A percentile compares a stretch with the other conserved stretches of the same genome.
Conservation (phyloP, 2,797 vertebrate genomes). For the Coregonus ussuriensis region DNA sequence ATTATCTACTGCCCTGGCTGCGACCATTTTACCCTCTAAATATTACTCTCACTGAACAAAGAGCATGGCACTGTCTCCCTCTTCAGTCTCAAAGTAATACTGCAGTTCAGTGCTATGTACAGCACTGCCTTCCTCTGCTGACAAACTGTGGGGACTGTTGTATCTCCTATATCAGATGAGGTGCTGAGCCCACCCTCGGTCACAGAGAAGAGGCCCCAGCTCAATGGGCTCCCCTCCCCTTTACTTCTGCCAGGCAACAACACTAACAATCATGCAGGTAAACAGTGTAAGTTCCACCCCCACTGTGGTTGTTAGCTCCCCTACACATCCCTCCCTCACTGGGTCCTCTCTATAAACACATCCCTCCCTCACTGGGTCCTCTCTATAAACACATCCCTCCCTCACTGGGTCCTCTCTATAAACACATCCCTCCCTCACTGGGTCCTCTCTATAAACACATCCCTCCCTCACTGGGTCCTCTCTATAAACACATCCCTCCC, state of each 20-base stretch:
- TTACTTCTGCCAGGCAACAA: slow-evolving; percentile 59
- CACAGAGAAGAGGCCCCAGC: slow-evolving; percentile 71
- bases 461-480: neutral
- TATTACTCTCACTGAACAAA: slow-evolving; percentile 1
- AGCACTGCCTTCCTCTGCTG: slow-evolving; percentile 7
- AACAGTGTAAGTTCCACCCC: slow-evolving; percentile 69
- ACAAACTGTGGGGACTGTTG: slow-evolving; percentile 17
- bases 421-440: no score
- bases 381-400: no score
- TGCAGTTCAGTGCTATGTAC: slow-evolving; percentile 30
- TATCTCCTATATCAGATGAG: slow-evolving; percentile 36
- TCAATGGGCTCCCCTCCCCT: slow-evolving; percentile 76
- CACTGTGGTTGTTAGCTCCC: neutral
- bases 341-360: neutral
- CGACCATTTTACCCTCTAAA: neutral
- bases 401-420: no score
- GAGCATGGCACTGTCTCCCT: slow-evolving; percentile 21
- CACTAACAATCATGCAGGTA: slow-evolving; percentile 66
- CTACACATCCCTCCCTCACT: neutral
- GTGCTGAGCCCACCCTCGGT: slow-evolving; percentile 58
- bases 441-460: neutral
- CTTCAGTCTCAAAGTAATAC: slow-evolving; percentile 39
- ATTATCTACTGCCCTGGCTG: slow-evolving; percentile 3
- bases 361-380: no score
- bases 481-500: neutral